Percentiles rank a stretch among this genome's conserved stretches.
These are phyloP conservation scores for Petrosia ficiformis DNA, from an alignment of 37 sponge, comb jelly and placozoan genomes.

Conservation along the genomic window DNA sequence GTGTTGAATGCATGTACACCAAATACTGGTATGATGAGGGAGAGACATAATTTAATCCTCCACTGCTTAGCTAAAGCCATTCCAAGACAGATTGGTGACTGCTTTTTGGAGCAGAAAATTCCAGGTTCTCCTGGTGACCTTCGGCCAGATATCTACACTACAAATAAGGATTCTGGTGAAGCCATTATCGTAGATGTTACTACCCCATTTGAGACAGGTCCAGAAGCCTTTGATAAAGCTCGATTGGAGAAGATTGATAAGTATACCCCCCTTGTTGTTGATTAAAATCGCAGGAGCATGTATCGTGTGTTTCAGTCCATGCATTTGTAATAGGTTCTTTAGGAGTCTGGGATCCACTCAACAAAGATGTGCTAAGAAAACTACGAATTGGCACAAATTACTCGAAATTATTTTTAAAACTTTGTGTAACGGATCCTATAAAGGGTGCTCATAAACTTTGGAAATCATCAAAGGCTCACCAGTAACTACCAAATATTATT, in stretches of 20 bases:
- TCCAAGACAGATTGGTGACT: not conserved
- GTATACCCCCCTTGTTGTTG: constrained; percentile 4
- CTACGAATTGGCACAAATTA: too few relatives aligned
- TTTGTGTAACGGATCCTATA: too few relatives aligned
- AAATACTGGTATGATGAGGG: constrained; percentile 21
- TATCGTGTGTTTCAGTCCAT: too few relatives aligned
- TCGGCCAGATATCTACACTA: constrained; percentile 21
- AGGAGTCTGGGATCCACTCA: too few relatives aligned
- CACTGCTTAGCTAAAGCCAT: constrained; percentile 24
- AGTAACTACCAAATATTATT: too few relatives aligned
- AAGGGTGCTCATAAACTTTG: too few relatives aligned
- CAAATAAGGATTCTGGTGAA: not conserved
- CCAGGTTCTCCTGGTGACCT: constrained; percentile 19
- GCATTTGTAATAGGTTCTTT: too few relatives aligned
- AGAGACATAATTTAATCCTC: constrained; percentile 23
- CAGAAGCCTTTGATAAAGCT: constrained; percentile 7
- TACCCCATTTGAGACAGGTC: constrained; percentile 15
- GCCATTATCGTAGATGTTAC: constrained; percentile 26
- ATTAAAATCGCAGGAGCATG: too few relatives aligned
- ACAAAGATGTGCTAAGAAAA: too few relatives aligned
- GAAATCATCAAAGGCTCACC: too few relatives aligned
- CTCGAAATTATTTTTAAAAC: too few relatives aligned
- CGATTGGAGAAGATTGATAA: constrained; percentile 10
- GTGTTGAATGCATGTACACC: constrained; percentile 37
- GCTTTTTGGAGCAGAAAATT: constrained; percentile 25